Conservation (phyloP, 1,140 invertebrate species). For the Microplitis demolitor region DNA sequence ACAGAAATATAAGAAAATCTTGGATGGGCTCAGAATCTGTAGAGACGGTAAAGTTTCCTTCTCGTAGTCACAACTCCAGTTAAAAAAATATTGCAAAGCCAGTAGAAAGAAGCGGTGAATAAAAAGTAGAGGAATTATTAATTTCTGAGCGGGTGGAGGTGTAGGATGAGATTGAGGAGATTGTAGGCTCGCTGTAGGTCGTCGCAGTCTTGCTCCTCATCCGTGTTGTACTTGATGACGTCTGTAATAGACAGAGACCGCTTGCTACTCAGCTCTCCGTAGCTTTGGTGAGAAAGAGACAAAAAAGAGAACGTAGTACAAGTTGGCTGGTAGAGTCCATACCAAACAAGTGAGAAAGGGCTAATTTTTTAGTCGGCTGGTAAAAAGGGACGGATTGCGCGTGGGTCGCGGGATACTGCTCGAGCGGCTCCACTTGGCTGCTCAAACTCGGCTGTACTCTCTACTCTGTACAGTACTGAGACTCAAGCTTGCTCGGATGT, state of each 20-base stretch:
- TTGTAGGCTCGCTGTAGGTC: conserved; percentile 19
- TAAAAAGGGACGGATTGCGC: conserved; percentile 7
- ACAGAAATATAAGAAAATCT: too few relatives aligned
- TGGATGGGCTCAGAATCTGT: too few relatives aligned
- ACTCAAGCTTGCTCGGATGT: too few relatives aligned
- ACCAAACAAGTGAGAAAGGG: conserved; percentile 14
- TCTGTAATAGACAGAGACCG: conserved; percentile 11
- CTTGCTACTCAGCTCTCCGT: too few relatives aligned
- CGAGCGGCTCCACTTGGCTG: too few relatives aligned
- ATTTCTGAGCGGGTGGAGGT: conserved; percentile 22
- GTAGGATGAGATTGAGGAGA: conserved; percentile 14
- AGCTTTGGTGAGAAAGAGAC: neutral
- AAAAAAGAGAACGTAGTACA: conserved; percentile 9
- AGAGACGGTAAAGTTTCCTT: neutral
- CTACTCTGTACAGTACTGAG: too few relatives aligned
- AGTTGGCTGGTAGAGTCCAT: conserved; percentile 21
- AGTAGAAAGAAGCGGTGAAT: conserved; percentile 23
- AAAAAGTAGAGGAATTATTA: conserved; percentile 28
- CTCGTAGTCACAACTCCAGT: neutral
- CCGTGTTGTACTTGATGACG: neutral
- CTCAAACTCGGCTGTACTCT: too few relatives aligned
- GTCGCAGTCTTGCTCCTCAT: too few relatives aligned
- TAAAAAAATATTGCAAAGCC: conserved; percentile 18
- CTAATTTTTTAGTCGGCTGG: neutral
- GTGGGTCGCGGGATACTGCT: neutral